These are phyloP conservation scores for Laticauda colubrina DNA, from an alignment of 2,113 vertebrate genomes.

Conservation along the genomic window DNA sequence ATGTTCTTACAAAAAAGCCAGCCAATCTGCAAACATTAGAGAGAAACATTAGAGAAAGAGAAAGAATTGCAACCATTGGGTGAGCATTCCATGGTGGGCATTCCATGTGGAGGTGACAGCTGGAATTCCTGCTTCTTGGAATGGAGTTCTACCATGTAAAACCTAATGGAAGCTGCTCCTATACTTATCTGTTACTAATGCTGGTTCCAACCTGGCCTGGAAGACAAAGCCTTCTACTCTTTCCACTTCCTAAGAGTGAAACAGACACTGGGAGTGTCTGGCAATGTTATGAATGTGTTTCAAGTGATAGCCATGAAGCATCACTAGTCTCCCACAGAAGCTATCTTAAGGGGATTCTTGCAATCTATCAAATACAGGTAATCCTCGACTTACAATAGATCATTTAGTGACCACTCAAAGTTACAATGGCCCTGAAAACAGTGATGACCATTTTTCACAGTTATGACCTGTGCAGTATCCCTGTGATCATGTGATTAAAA, in stretches of 20 bases:
- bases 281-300: background rate
- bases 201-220: background rate
- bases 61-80: background rate
- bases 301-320: background rate
- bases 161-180: background rate
- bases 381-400: background rate
- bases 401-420: background rate
- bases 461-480: background rate
- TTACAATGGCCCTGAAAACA: background rate
- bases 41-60: too few species aligned
- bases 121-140: background rate
- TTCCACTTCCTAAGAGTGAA: too few species aligned
- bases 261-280: background rate
- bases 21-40: too few species aligned
- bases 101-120: background rate
- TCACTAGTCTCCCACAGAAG: background rate
- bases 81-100: background rate
- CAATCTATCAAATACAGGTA: background rate
- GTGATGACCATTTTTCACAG: background rate
- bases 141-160: background rate
- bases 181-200: background rate
- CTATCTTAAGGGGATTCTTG: too few species aligned
- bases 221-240: background rate
- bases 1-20: too few species aligned
- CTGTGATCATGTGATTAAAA: background rate